Percentiles rank a stretch among this genome's conserved stretches.
These are phyloP conservation scores for Takifugu ocellatus DNA, from an alignment of 2,797 vertebrate genomes.

Conservation along the genomic window DNA sequence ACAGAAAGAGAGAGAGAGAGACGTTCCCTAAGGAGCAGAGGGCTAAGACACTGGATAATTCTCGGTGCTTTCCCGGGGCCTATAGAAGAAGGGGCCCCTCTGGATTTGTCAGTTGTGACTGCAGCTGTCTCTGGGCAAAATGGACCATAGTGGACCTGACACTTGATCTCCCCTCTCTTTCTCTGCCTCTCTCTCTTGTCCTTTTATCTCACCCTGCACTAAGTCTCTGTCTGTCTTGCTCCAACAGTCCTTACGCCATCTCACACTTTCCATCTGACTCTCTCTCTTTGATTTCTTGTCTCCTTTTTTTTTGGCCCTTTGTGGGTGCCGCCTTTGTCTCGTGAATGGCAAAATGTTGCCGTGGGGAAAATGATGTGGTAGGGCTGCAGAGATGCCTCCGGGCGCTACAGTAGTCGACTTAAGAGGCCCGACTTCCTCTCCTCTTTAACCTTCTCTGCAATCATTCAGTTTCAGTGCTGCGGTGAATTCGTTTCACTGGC, in stretches of 20 bases:
- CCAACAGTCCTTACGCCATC: conserved; percentile 54
- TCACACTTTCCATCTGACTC: conserved; percentile 28
- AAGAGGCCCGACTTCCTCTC: neutral
- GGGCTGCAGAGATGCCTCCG: neutral
- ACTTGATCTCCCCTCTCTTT: conserved; percentile 67
- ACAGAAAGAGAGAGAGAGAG: conserved; percentile 31
- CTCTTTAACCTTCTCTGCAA: neutral
- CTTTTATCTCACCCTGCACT: conserved; percentile 57
- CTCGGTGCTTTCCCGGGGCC: conserved; percentile 74
- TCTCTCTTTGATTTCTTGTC: neutral
- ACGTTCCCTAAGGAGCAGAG: conserved; percentile 64
- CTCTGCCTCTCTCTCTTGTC: conserved; percentile 51
- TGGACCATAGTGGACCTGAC: conserved; percentile 74
- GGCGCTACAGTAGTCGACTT: neutral
- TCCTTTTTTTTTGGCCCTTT: neutral
- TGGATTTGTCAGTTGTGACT: conserved; percentile 76
- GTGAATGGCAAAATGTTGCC: neutral
- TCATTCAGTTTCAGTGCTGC: neutral
- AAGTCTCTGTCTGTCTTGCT: conserved; percentile 44
- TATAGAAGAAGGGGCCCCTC: conserved; percentile 71
- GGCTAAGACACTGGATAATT: conserved; percentile 70
- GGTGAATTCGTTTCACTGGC: neutral
- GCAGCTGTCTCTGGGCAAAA: conserved; percentile 75
- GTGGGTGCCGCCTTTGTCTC: neutral
- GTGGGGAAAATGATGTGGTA: neutral